Base-by-base conservation (phyloP, 2,888 invertebrate species). In the Eulithis prunata region DNA sequence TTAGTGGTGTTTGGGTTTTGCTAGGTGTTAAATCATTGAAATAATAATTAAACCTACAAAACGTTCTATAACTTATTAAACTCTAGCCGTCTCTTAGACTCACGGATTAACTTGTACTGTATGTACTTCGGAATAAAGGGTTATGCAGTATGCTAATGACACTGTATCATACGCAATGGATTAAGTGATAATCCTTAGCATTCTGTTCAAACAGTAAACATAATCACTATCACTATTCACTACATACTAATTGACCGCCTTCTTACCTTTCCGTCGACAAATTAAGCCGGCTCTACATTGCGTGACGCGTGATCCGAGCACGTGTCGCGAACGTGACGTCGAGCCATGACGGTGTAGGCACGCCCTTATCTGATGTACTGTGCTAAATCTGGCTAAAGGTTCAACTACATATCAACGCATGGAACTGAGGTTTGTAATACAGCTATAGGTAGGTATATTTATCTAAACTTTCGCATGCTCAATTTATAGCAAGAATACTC, bases 321-420 rank as follows among this genome's bases (percentile, higher is more conserved):
- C 88, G 89, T 84, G 88, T 82, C 71, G 60, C 64, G 73, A 74
- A 89, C 90, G 89, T 90, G 89, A 89, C 81, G 74, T 76, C 75
- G 77, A 79, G 79, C 79, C 82, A 82, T 85, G 84, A 84, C 82
- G 78, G 69, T 68, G 70, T 45, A 69, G 59, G 55, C 70, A 74
- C 72, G 68, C 72, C 74, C 68, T 72, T 72, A 73, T 67, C 72
- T 68, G 71, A 72, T 72, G 53, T 57, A 61, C 61, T 49, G 49
- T 12, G 43, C 54, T 65, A 63, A 68, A 67, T 60, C 58, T 58
- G 55, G 49, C 14, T 53, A 53, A 57, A 43, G 54, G 3, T 8
- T 49, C 21, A 21, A 11, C 21, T 21, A 11, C 14, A 49, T 49
- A 21, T 21, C 0, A 21, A 21, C 11, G 49, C 11, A 49, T 21